These are phyloP conservation scores for Teleopsis dalmanni DNA, from an alignment of 1,140 invertebrate species.

Conservation along the genomic window DNA sequence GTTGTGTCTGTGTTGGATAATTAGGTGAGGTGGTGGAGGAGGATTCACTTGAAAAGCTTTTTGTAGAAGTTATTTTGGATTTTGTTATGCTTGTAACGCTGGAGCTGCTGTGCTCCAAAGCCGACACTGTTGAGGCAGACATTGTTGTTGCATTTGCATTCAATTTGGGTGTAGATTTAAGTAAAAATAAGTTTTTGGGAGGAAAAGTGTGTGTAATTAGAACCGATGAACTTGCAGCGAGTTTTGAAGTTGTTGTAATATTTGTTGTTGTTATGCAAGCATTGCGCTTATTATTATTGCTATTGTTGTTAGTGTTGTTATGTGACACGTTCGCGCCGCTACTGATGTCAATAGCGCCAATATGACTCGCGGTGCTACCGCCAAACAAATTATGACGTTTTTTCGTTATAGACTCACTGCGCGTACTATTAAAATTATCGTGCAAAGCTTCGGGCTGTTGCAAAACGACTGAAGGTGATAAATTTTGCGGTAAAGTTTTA, in stretches of 20 bases:
- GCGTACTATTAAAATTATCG: not conserved
- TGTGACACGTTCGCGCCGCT: not conserved
- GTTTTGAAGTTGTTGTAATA: slow-evolving; percentile 17
- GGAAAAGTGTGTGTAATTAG: slow-evolving; percentile 30
- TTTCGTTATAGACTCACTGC: slow-evolving; percentile 2
- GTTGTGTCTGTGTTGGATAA: not conserved
- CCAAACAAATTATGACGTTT: slow-evolving; percentile 22
- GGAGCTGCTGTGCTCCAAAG: slow-evolving; percentile 11
- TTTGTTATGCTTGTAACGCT: slow-evolving; percentile 6
- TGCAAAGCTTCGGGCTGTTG: slow-evolving; percentile 32
- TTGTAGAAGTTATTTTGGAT: slow-evolving; percentile 7
- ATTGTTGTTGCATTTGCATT: slow-evolving; percentile 6
- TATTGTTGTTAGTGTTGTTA: too few species aligned
- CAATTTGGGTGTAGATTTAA: slow-evolving; percentile 39
- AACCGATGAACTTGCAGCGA: slow-evolving; percentile 30
- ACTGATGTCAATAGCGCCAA: slow-evolving; percentile 7
- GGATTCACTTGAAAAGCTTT: slow-evolving; percentile 11
- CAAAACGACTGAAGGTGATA: slow-evolving; percentile 36
- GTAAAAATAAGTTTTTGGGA: slow-evolving; percentile 39
- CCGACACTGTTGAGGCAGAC: not conserved
- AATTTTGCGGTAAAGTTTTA: slow-evolving; percentile 52
- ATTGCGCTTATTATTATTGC: not conserved
- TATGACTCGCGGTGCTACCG: slow-evolving; percentile 20
- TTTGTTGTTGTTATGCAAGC: not conserved
- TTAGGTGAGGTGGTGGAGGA: not conserved